These are phyloP conservation scores for Halcyon senegalensis DNA, from an alignment of 2,113 vertebrate species.

Conservation along the genomic window DNA sequence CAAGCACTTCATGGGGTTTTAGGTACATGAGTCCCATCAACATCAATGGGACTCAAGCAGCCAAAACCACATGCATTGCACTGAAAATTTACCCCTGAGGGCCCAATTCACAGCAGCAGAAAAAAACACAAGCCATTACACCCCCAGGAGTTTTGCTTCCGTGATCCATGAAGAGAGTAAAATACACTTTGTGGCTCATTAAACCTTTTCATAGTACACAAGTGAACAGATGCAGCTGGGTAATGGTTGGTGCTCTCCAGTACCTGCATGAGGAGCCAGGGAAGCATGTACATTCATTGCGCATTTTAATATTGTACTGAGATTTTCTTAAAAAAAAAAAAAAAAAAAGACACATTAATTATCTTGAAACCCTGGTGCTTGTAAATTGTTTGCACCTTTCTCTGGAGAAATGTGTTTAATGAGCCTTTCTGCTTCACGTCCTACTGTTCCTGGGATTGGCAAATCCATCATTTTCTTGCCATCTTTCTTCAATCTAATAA, in stretches of 20 bases:
- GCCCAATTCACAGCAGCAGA: background rate
- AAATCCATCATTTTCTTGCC: background rate
- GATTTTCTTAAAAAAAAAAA: background rate
- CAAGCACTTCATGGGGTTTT: background rate
- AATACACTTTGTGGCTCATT: conserved; percentile 38
- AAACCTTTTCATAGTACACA: background rate
- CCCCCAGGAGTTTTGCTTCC: background rate
- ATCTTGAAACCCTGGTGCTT: background rate
- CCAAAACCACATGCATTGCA: background rate
- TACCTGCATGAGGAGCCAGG: background rate
- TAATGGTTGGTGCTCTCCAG: background rate
- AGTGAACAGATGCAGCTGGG: background rate
- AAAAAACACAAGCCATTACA: background rate
- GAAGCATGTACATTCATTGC: background rate
- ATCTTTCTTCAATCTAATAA: background rate
- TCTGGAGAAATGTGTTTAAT: conserved; percentile 11
- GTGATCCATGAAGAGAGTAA: conserved; percentile 19
- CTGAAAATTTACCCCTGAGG: background rate
- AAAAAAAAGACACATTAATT: background rate
- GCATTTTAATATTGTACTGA: background rate
- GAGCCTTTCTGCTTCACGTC: background rate
- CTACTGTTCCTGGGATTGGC: background rate
- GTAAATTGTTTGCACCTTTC: background rate
- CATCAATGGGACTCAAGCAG: background rate
- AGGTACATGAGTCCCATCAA: background rate